Conservation (phyloP, 1,140 invertebrate species). For the Triops longicaudatus region DNA sequence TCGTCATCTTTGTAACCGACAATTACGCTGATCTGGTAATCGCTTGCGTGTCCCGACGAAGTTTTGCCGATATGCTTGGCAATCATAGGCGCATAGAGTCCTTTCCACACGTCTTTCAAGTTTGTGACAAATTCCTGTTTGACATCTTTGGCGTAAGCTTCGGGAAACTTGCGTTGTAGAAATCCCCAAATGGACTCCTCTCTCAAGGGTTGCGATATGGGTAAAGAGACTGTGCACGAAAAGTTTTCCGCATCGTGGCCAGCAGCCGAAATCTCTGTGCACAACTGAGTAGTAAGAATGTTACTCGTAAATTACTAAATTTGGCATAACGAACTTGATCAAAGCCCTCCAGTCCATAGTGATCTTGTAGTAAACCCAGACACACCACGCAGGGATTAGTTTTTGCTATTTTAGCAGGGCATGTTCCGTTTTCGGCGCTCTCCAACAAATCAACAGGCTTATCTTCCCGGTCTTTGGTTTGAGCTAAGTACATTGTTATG, state of each 20-base stretch:
- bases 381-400: constrained; percentile 47
- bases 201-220: constrained; percentile 42
- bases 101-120: constrained; percentile 59
- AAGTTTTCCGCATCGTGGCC: constrained; percentile 44
- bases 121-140: constrained; percentile 32
- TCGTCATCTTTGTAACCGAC: constrained; percentile 45
- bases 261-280: constrained; percentile 34
- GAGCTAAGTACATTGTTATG: not conserved
- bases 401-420: constrained; percentile 31
- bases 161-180: constrained; percentile 36
- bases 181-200: constrained; percentile 43
- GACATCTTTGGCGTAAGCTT: constrained; percentile 31
- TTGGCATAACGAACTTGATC: not conserved
- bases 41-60: constrained; percentile 41
- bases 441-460: constrained; percentile 13
- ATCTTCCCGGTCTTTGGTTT: not conserved
- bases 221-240: constrained; percentile 43
- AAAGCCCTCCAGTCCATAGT: constrained; percentile 32
- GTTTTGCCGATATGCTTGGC: constrained; percentile 40
- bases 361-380: constrained; percentile 52
- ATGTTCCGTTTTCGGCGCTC: constrained; percentile 23
- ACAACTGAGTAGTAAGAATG: constrained; percentile 36
- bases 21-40: constrained; percentile 45
- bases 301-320: constrained; percentile 30
- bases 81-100: constrained; percentile 43